A percentile compares a stretch with the other conserved stretches of the same genome.
Conservation (phyloP, 2,888 invertebrate genomes). For the Sisyra nigra region DNA sequence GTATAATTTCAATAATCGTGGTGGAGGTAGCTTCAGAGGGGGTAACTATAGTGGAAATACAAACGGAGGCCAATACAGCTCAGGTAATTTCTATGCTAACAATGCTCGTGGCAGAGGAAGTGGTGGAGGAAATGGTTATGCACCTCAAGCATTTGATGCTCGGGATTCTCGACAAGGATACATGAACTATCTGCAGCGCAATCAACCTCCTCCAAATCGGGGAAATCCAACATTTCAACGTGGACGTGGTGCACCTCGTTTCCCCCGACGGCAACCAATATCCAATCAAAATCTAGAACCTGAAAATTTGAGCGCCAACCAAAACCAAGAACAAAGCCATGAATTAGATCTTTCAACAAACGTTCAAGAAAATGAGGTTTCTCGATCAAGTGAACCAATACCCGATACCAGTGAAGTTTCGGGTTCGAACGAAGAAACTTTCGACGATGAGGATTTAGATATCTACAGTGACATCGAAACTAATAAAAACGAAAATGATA, state of each 20-base stretch:
- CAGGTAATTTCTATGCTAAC: conserved; percentile 5
- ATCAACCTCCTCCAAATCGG: conserved; percentile 4
- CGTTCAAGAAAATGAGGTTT: conserved; percentile 8
- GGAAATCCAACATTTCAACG: conserved; percentile 10
- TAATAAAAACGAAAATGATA: conserved; percentile 21
- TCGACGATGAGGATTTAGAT: conserved; percentile 35
- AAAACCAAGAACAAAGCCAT: not conserved
- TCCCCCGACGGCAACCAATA: conserved; percentile 9
- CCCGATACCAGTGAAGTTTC: conserved; percentile 3
- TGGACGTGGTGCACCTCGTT: conserved; percentile 10
- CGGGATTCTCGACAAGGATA: conserved; percentile 11
- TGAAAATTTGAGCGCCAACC: not conserved
- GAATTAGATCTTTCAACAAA: conserved; percentile 6
- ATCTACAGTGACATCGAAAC: conserved; percentile 46
- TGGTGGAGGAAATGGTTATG: not conserved
- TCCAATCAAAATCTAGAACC: conserved; percentile 7
- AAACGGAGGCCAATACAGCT: conserved; percentile 10
- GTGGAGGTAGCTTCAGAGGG: conserved; percentile 14
- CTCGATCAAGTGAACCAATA: conserved; percentile 6
- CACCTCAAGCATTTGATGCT: not conserved
- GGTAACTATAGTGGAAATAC: conserved; percentile 12
- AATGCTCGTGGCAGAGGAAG: conserved; percentile 3
- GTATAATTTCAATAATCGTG: conserved; percentile 17
- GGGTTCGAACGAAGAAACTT: not conserved
- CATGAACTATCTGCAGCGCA: conserved; percentile 11